Base-by-base conservation (phyloP, 1,140 invertebrate genomes). In the Nylanderia fulva region DNA sequence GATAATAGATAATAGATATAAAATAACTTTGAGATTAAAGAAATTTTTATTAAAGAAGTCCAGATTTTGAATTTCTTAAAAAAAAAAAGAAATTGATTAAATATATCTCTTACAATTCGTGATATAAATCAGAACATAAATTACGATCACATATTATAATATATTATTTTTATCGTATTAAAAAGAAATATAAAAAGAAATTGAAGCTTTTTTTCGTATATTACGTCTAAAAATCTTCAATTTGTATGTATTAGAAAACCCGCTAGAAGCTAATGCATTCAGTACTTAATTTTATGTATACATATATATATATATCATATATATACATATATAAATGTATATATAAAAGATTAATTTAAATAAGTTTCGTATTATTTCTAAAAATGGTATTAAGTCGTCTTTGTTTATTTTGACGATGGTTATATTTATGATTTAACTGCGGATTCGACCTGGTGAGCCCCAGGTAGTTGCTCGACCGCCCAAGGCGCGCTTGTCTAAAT, bases 401-500 rank as follows among this genome's bases (percentile, higher is more conserved):
- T 48, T 36, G 7, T 48, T 11, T 64, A 52, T n/a, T 29, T 77
- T 52, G 27, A 45, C 8, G 48, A 24, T 24, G 1, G 29, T 33
- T 27, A 18, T 52, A 18, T 52, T 52, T 64, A 39, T 54, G 6
- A 68, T 54, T 79, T 77, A 52, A 48, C 29, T 79, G 15, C n/a
- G 13, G 11, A 64, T 79, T 68, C 48, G 21, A 4, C 5, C 13
- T 68, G 21, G 29, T 79, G 27, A 79, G 24, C 52, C 76, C 76
- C 33, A 79, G 45, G 63, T 79, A 79, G 61, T 68, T 29, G 21
- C 45, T 66, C 29, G 63, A 54, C 45, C 76, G 76, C 76, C 76
- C 76, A 79, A 79, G 63, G 33, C 63, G 63, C 21, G 76, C 45
- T 79, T 79, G 45, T 54, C 76, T 68, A 68, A 68, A 68, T 42